These are phyloP conservation scores for Aethes cnicana DNA, from an alignment of 2,888 invertebrate genomes.

Conservation along the genomic window DNA sequence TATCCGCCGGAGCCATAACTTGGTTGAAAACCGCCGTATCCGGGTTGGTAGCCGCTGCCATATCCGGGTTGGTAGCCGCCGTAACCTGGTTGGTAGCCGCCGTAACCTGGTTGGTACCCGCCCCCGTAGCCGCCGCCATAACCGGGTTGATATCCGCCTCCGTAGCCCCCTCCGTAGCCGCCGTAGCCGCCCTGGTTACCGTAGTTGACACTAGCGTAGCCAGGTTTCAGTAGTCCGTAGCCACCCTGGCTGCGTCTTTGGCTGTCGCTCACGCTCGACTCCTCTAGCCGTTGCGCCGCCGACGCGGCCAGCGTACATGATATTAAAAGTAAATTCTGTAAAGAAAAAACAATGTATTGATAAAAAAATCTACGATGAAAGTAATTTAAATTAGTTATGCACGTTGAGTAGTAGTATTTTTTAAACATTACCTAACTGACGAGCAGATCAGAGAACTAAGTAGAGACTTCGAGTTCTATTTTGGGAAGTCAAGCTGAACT, in stretches of 20 bases:
- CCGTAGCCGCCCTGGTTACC: constrained; percentile 37
- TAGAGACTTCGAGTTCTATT: too few species aligned
- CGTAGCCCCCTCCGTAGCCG: constrained; percentile 39
- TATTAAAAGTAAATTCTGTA: constrained; percentile 58
- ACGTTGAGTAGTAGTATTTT: too few species aligned
- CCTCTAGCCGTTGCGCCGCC: constrained; percentile 53
- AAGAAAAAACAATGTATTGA: too few species aligned
- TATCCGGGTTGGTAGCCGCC: constrained; percentile 38
- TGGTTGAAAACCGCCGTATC: constrained; percentile 32
- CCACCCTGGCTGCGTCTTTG: constrained; percentile 57
- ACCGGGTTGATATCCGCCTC: constrained; percentile 36
- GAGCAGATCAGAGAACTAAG: too few species aligned
- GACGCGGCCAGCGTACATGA: constrained; percentile 57
- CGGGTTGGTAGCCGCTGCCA: not conserved
- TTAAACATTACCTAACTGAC: too few species aligned
- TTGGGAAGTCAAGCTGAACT: too few species aligned
- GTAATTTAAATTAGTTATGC: too few species aligned
- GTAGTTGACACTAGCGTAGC: constrained; percentile 44
- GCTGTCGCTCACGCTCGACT: constrained; percentile 45
- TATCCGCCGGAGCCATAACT: constrained; percentile 38
- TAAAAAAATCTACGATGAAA: too few species aligned
- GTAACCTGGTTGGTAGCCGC: constrained; percentile 40
- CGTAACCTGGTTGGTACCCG: constrained; percentile 2
- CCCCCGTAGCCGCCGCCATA: constrained; percentile 30
- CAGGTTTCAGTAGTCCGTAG: constrained; percentile 61